Conservation (phyloP, 2,888 invertebrate species). For the Eucera pruinosa region DNA sequence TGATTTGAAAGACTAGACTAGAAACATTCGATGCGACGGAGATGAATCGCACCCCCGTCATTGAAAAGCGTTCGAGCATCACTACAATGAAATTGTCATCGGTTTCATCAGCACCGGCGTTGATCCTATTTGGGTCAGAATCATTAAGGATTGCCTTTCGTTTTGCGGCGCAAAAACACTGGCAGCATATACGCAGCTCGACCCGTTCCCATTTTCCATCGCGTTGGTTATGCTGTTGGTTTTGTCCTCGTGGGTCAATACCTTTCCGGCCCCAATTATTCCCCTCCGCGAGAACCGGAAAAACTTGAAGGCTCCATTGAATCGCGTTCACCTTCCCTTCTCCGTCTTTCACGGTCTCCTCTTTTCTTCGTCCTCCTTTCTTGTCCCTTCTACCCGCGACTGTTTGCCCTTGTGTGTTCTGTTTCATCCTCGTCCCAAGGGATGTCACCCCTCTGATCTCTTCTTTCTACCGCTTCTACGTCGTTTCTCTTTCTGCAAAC, state of each 20-base stretch:
- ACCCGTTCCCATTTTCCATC: constrained; percentile 51
- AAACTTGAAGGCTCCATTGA: constrained; percentile 70
- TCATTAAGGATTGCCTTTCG: constrained; percentile 76
- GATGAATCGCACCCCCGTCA: not conserved
- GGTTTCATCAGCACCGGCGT: constrained; percentile 53
- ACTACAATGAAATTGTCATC: constrained; percentile 58
- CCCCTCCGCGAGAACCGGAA: constrained; percentile 54
- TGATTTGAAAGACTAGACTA: constrained; percentile 15
- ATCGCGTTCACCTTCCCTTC: constrained; percentile 57
- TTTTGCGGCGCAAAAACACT: constrained; percentile 56
- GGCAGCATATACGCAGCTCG: constrained; percentile 49
- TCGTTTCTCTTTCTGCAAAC: constrained; percentile 26
- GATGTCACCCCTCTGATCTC: constrained; percentile 53
- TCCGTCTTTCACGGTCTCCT: constrained; percentile 30
- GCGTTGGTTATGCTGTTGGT: constrained; percentile 29
- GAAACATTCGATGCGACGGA: not conserved
- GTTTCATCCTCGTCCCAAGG: constrained; percentile 59
- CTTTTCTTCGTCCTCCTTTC: constrained; percentile 4
- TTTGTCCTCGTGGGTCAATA: constrained; percentile 59
- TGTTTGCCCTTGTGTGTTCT: constrained; percentile 55
- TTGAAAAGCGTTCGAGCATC: constrained; percentile 11
- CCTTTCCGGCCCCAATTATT: constrained; percentile 71
- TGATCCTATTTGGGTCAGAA: constrained; percentile 74
- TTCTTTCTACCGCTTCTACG: constrained; percentile 2
- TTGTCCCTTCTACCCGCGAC: constrained; percentile 11